Evolutionary conservation across 2,888 invertebrate genomes (phyloP).

Genomic region (Cyclophora albipunctata): DNA sequence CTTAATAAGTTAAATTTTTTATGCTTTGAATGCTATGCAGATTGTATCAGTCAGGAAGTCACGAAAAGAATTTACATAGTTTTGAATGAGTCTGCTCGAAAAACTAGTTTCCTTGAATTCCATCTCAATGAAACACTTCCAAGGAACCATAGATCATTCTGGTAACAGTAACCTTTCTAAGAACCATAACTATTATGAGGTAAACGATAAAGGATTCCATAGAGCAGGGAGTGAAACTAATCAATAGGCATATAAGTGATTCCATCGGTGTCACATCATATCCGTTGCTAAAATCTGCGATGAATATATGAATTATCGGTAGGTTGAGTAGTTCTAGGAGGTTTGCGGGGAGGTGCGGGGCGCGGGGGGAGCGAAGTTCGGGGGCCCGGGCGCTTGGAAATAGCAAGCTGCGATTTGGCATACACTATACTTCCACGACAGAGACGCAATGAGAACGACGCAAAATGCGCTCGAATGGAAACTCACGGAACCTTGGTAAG

Average conservation of each 20-base stretch:
- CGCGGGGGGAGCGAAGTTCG: conserved; percentile 41
- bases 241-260: conserved; percentile 3
- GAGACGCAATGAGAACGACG: conserved; percentile 13
- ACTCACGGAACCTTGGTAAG: no score
- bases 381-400: conserved; percentile 62
- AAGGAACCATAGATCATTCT: no score
- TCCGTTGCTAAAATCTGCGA: conserved; percentile 28
- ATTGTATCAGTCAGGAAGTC: no score
- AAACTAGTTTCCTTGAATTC: no score
- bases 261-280: conserved; percentile 10
- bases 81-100: no score
- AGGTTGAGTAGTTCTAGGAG: conserved; percentile 21
- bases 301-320: conserved; percentile 40
- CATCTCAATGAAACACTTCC: no score
- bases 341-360: conserved; percentile 12
- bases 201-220: no score
- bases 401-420: conserved; percentile 70
- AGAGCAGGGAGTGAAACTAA: not conserved
- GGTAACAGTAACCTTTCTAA: no score
- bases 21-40: no score
- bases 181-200: no score
- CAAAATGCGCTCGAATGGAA: not conserved
- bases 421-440: conserved; percentile 28
- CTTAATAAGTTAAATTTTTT: no score
- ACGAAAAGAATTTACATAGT: no score